These are phyloP conservation scores for Sinotaia quadrata DNA, from an alignment of 2,888 invertebrate species.

Conservation along the genomic window DNA sequence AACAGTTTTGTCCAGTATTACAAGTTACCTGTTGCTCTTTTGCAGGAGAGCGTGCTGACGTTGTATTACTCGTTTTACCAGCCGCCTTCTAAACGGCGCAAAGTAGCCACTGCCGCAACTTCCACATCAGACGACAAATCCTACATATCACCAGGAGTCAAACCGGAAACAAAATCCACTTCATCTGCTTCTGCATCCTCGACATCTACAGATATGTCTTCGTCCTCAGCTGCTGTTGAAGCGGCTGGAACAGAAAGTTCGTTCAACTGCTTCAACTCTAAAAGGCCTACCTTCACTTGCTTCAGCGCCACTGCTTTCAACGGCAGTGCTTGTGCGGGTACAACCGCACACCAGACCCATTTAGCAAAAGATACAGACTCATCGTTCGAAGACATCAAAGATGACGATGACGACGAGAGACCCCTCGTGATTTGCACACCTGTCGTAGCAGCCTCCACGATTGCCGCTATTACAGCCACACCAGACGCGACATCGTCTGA, in stretches of 20 bases:
- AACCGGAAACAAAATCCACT: slow-evolving; percentile 17
- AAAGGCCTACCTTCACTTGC: not conserved
- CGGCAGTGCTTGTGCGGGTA: not conserved
- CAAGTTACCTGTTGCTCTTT: slow-evolving; percentile 45
- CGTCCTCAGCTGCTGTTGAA: not conserved
- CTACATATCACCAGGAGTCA: slow-evolving; percentile 6
- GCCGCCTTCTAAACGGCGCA: slow-evolving; percentile 48
- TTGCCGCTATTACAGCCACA: not conserved
- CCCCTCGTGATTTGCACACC: slow-evolving; percentile 20
- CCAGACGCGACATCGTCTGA: not conserved
- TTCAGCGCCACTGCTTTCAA: not conserved
- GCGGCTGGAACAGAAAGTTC: slow-evolving; percentile 5
- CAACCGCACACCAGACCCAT: not conserved
- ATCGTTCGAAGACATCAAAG: slow-evolving; percentile 13
- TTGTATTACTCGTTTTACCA: slow-evolving; percentile 75
- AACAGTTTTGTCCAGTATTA: no score
- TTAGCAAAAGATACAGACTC: not conserved
- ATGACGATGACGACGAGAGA: slow-evolving; percentile 26
- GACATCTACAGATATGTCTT: slow-evolving; percentile 10
- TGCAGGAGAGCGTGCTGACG: slow-evolving; percentile 78
- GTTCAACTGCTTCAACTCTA: not conserved
- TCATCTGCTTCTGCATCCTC: slow-evolving; percentile 18
- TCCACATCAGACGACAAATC: slow-evolving; percentile 18
- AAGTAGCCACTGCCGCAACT: slow-evolving; percentile 25
- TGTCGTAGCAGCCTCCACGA: not conserved